Evolutionary conservation across 2,888 invertebrate species (phyloP), one percentile per base, ranked within the genome.

Genomic region (Drosophila prostipennis): DNA sequence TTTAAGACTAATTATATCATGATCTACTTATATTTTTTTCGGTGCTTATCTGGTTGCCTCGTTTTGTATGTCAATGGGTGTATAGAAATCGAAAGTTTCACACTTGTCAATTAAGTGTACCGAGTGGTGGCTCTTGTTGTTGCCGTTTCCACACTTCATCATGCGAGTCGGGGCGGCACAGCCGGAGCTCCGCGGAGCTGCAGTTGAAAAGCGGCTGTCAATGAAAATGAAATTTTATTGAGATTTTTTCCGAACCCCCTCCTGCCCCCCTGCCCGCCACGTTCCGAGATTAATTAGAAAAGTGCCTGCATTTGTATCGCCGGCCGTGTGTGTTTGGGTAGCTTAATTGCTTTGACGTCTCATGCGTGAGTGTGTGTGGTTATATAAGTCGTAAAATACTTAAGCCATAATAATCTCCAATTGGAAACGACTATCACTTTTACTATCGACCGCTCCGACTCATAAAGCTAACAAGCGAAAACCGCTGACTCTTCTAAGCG

Each of bases 221-320:
- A 85, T 87, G 87, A 87, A 85, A 85, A 85, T 87, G 80, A 82
- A 87, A 85, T 82, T 87, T 84, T 84, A 87, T 84, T 85, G 85
- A 87, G 80, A 80, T 87, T 84, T 87, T 82, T 82, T 23, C 32
- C 13, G n/a, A 14, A 8, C 14, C 23, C 39, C 13, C 29, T 1
- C 19, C 1, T 19, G n/a, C n/a, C 19, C 19, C 19, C 19, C 19
- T 3, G 23, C 6, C 6, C 36, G 10, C 49, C 48, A 59, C 68
- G 77, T 72, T 79, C 72, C 71, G 78, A 87, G 82, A 82, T 87
- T 84, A 87, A 87, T 84, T 84, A 84, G 84, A 87, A 84, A 84
- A 87, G 80, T 77, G 79, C 72, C 74, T 46, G 63, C 57, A 55
- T 65, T 61, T 61, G 36, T 59, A 67, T 63, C 60, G 52, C 49